These are phyloP conservation scores for Collichthys lucidus DNA, from an alignment of 2,113 vertebrate species.

Conservation along the genomic window DNA sequence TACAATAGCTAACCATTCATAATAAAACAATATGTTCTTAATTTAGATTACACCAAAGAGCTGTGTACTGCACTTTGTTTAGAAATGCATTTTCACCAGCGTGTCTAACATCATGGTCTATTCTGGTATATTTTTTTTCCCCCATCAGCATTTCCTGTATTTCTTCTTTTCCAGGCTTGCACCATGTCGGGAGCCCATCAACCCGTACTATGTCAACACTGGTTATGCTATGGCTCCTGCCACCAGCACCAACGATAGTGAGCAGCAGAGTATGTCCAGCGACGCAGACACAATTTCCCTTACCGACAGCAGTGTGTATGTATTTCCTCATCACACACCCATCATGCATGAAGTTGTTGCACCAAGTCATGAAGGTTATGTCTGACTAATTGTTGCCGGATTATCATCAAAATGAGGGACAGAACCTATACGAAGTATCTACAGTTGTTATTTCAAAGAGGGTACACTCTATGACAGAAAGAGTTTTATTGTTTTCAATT, in stretches of 20 bases:
- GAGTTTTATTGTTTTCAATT: background rate
- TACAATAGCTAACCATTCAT: no score
- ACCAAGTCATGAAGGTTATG: background rate
- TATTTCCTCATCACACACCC: slow-evolving; percentile 55
- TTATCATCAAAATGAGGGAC: background rate
- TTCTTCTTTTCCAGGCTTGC: slow-evolving; percentile 50
- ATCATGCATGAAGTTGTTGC: background rate
- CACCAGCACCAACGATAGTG: slow-evolving; percentile 96
- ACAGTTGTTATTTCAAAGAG: slow-evolving; percentile 7
- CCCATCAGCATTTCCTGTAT: slow-evolving; percentile 20
- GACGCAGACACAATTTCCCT: slow-evolving; percentile 95
- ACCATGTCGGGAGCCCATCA: slow-evolving; percentile 89
- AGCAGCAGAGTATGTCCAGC: slow-evolving; percentile 99
- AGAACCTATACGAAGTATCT: background rate
- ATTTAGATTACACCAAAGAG: background rate
- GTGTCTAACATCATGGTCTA: accelerated
- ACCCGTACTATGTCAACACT: slow-evolving; percentile 93
- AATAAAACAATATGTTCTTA: background rate
- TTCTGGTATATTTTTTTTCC: background rate
- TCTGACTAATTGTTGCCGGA: background rate
- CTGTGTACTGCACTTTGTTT: background rate
- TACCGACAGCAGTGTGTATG: slow-evolving; percentile 94
- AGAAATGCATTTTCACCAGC: background rate
- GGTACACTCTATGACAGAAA: background rate
- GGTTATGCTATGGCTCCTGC: slow-evolving; percentile 92